These are phyloP conservation scores for Mallateleia sp. DNA, from an alignment of 2,888 invertebrate species.

Conservation along the genomic window DNA sequence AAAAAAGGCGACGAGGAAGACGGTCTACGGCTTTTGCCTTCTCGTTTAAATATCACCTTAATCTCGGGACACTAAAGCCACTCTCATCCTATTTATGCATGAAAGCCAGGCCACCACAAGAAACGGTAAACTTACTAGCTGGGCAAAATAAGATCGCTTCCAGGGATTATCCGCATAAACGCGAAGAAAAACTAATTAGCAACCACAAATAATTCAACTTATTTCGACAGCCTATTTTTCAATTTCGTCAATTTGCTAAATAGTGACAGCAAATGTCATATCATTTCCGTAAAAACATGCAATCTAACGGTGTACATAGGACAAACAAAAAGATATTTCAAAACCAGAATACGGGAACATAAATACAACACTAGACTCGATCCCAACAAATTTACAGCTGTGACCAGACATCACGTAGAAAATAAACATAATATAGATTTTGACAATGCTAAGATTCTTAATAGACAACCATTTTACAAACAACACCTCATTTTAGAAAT, in stretches of 20 bases:
- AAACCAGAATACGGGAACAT: no score
- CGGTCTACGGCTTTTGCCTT: constrained; percentile 68
- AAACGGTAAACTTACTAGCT: constrained; percentile 75
- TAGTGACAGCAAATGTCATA: no score
- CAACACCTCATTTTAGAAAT: no score
- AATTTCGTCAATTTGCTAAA: neutral
- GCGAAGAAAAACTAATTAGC: constrained; percentile 73
- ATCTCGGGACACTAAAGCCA: constrained; percentile 78
- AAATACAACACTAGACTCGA: no score
- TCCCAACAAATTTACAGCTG: no score
- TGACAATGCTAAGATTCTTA: no score
- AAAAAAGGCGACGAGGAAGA: constrained; percentile 66
- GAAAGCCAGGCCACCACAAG: constrained; percentile 69
- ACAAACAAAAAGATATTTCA: no score
- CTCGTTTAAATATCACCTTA: constrained; percentile 85
- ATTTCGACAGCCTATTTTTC: constrained; percentile 18
- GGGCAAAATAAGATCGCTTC: constrained; percentile 70
- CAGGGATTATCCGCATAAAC: constrained; percentile 71
- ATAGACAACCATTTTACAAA: no score
- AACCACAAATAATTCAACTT: constrained; percentile 45
- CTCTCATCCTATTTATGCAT: constrained; percentile 73
- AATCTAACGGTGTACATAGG: no score
- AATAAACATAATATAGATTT: no score
- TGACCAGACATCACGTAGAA: no score
- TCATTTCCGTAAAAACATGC: no score